Base-by-base conservation (phyloP, 2,113 vertebrate species). In the Sus scrofa region DNA sequence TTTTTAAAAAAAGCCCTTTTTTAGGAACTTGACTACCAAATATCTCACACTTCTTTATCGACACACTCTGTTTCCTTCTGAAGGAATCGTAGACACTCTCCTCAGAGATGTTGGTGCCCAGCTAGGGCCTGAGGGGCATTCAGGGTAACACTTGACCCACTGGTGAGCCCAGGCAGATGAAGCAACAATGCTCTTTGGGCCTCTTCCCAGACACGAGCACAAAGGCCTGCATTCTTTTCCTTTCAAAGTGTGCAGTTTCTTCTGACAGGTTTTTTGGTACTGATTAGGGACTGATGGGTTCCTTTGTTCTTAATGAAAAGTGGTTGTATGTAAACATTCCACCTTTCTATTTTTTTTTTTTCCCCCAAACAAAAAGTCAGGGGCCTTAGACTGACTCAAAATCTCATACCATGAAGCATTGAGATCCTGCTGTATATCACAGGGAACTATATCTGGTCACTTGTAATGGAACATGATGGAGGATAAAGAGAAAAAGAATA, bases 401-500 rank as follows among this genome's bases (percentile, higher is more conserved):
- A 3, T 30, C 24, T 32, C 2, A 1, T 7, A 0, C 50, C 65
- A 13, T 22, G n/a, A n/a, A n/a, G n/a, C n/a, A n/a, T n/a, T n/a
- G n/a, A n/a, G n/a, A n/a, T n/a, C n/a, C n/a, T n/a, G n/a, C n/a
- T n/a, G n/a, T n/a, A n/a, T n/a, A n/a, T n/a, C n/a, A n/a, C n/a
- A n/a, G n/a, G n/a, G n/a, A n/a, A n/a, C n/a, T n/a, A n/a, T n/a
- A n/a, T n/a, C n/a, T n/a, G n/a, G n/a, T n/a, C n/a, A n/a, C n/a
- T n/a, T n/a, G n/a, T n/a, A n/a, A n/a, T n/a, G n/a, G n/a, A n/a
- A n/a, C n/a, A n/a, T n/a, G n/a, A n/a, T n/a, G n/a, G n/a, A n/a
- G n/a, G n/a, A n/a, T n/a, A n/a, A n/a, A n/a, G n/a, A n/a, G n/a
- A n/a, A n/a, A n/a, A n/a, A n/a, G n/a, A n/a, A n/a, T n/a, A n/a